phyloP scores from a whole-genome alignment of 2,797 vertebrate genomes.

The Leuciscus waleckii region DNA sequence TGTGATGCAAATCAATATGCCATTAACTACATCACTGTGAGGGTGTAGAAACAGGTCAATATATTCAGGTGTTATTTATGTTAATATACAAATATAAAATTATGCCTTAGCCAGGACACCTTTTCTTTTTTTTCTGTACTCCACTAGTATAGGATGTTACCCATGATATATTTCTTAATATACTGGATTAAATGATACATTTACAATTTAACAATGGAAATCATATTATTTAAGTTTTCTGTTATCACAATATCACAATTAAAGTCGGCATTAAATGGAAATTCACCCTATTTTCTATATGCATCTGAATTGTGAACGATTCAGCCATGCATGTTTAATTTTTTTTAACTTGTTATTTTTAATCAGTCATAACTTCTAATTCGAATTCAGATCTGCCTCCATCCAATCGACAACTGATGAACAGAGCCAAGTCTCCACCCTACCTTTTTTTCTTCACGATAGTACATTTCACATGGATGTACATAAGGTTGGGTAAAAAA shows the following conservation, averaged over 20 bases:
- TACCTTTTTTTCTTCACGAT: neutral
- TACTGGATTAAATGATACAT: neutral
- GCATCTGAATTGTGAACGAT: neutral
- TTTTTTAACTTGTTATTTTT: too few species aligned
- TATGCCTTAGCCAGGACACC: neutral
- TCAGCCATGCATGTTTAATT: too few species aligned
- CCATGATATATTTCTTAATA: neutral
- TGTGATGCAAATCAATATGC: conserved; percentile 75
- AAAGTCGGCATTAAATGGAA: neutral
- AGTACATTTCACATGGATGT: neutral
- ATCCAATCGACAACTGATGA: neutral
- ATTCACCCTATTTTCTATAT: neutral
- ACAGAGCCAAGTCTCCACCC: neutral
- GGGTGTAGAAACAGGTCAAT: conserved; percentile 62
- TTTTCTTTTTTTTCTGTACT: neutral
- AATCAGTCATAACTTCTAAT: neutral
- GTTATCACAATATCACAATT: neutral
- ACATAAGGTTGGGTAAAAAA: too few species aligned
- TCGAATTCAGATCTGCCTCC: neutral
- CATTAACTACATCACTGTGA: conserved; percentile 66
- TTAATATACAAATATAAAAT: conserved; percentile 62
- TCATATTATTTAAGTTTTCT: too few species aligned
- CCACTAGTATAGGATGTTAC: neutral
- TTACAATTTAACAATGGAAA: neutral
- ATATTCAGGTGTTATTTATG: conserved; percentile 67